These are phyloP conservation scores for Pelvicachromis taeniatus DNA, from an alignment of 2,113 vertebrate species.

Conservation along the genomic window DNA sequence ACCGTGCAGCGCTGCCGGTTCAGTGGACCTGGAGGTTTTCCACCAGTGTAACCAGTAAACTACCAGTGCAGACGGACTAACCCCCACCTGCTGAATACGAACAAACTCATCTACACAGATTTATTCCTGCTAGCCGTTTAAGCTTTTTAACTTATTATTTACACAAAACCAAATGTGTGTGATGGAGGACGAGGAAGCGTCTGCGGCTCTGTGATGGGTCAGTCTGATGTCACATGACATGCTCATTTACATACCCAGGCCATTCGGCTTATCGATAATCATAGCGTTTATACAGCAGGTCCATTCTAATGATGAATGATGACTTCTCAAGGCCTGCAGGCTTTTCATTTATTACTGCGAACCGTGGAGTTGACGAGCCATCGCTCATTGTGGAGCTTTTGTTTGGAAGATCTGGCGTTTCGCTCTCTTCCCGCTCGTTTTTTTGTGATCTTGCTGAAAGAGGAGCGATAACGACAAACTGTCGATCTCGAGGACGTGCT, in stretches of 20 bases:
- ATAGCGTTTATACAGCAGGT: neutral
- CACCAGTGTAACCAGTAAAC: neutral
- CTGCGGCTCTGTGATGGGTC: neutral
- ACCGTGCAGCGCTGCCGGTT: neutral
- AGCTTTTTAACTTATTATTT: neutral
- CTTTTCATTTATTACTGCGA: neutral
- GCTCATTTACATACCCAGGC: neutral
- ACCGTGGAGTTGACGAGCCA: neutral
- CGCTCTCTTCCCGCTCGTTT: neutral
- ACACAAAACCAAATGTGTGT: neutral
- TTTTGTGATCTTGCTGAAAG: neutral
- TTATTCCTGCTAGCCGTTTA: accelerated
- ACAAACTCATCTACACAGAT: neutral
- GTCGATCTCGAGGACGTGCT: neutral
- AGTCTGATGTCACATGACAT: neutral
- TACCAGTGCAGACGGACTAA: neutral
- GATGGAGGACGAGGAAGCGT: accelerated
- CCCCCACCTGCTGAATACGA: neutral
- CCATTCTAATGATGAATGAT: neutral
- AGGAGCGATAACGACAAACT: neutral
- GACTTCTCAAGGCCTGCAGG: neutral
- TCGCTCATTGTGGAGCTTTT: too few species aligned
- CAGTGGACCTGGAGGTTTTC: neutral
- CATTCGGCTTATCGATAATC: accelerated
- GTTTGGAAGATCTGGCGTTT: neutral